Conservation (phyloP, 1,140 invertebrate genomes). For the Drosophila ercepeae region DNA sequence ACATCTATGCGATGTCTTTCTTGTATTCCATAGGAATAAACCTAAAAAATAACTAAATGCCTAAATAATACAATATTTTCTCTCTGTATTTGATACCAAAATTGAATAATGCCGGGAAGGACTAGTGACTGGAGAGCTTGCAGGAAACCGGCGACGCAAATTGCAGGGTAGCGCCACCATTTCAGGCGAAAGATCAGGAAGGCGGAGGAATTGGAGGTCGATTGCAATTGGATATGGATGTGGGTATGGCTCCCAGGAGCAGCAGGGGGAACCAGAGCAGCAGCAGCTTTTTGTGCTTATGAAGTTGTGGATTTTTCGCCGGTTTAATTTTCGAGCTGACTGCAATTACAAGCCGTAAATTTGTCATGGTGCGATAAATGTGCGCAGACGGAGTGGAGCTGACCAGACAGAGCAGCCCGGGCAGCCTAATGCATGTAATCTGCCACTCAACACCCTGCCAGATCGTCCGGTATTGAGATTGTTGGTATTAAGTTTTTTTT, state of each 20-base stretch:
- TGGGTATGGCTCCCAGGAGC: neutral
- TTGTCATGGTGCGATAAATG: conserved; percentile 81
- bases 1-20: too few species aligned
- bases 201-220: conserved; percentile 1
- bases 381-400: conserved; percentile 14
- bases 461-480: conserved; percentile 26
- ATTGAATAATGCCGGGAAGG: conserved; percentile 29
- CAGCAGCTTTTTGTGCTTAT: conserved; percentile 58
- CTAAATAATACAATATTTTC: too few species aligned
- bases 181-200: conserved; percentile 43
- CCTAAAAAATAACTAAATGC: too few species aligned
- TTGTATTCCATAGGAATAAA: too few species aligned
- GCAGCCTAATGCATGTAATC: conserved; percentile 81
- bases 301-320: conserved; percentile 76
- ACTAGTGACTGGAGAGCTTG: conserved; percentile 30
- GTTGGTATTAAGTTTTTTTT: conserved; percentile 4
- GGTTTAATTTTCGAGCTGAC: conserved; percentile 70
- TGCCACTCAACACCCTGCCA: conserved; percentile 80
- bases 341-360: conserved; percentile 82
- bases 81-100: conserved; percentile 6
- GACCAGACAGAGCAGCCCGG: conserved; percentile 25
- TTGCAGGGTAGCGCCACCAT: conserved; percentile 66
- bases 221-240: conserved; percentile 14
- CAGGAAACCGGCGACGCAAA: conserved; percentile 76
- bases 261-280: neutral